Conservation (phyloP, 2,797 vertebrate species). For the Anniella stebbinsi region DNA sequence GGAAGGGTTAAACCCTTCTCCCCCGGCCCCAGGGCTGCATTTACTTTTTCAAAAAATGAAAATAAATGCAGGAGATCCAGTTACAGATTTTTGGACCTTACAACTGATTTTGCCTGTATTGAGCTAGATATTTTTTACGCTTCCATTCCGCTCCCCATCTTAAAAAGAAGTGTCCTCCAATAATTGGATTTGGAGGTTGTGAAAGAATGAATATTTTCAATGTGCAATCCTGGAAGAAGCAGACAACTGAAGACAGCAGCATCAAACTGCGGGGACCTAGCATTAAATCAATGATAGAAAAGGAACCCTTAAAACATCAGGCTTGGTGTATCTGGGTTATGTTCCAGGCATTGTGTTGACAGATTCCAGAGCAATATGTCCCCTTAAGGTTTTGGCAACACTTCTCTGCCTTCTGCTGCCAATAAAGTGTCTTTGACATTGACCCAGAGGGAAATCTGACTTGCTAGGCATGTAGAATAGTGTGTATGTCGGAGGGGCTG, state of each 20-base stretch:
- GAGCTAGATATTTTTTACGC: not conserved
- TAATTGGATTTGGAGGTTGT: not conserved
- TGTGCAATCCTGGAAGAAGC: not conserved
- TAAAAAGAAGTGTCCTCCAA: not conserved
- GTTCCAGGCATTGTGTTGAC: not conserved
- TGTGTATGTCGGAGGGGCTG: no score
- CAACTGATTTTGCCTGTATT: not conserved
- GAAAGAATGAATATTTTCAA: slow-evolving; percentile 13
- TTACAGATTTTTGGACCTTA: not conserved
- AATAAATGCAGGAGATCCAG: not conserved
- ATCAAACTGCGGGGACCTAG: not conserved
- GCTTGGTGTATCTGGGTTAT: not conserved
- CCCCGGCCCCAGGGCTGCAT: not conserved
- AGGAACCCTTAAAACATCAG: not conserved
- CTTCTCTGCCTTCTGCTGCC: slow-evolving; percentile 9
- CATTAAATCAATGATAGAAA: not conserved
- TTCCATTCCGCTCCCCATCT: not conserved
- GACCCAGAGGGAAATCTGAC: slow-evolving; percentile 24
- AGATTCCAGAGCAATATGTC: slow-evolving; percentile 20
- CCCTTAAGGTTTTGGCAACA: slow-evolving; percentile 5
- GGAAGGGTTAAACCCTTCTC: not conserved
- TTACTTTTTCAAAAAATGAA: not conserved
- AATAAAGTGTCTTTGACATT: slow-evolving; percentile 17
- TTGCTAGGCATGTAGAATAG: slow-evolving; percentile 6
- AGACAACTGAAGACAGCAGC: not conserved